These are phyloP conservation scores for Eupithecia pulchellata DNA, from an alignment of 2,888 invertebrate genomes.

Conservation along the genomic window DNA sequence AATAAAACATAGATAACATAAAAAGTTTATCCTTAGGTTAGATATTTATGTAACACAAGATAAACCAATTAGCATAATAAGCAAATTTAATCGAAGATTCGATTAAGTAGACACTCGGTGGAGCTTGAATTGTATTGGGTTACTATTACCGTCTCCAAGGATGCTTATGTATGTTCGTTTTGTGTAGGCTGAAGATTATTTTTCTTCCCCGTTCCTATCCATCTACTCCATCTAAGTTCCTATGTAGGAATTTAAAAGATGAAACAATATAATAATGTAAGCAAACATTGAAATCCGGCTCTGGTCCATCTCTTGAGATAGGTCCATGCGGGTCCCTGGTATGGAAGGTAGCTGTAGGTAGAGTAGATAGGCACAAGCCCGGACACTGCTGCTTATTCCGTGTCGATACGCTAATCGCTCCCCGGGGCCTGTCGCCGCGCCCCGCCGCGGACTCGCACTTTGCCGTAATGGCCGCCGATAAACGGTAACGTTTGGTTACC, in stretches of 20 bases:
- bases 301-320: slow-evolving; percentile 51
- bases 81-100: neutral
- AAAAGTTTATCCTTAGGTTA: too few relatives aligned
- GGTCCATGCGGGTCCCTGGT: slow-evolving; percentile 23
- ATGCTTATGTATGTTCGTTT: too few relatives aligned
- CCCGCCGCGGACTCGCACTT: slow-evolving; percentile 40
- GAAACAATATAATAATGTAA: too few relatives aligned
- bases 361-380: slow-evolving; percentile 40
- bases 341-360: slow-evolving; percentile 39
- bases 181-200: too few relatives aligned
- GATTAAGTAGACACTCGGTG: neutral
- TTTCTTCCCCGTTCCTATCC: too few relatives aligned
- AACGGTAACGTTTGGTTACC: slow-evolving; percentile 47
- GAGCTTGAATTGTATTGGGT: neutral
- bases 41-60: too few relatives aligned
- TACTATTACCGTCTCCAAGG: neutral
- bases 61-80: neutral
- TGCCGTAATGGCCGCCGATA: slow-evolving; percentile 45
- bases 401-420: slow-evolving; percentile 49
- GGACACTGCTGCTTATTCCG: slow-evolving; percentile 23
- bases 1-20: too few relatives aligned
- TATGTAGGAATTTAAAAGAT: neutral
- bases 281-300: neutral
- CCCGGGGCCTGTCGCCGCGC: slow-evolving; percentile 42
- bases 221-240: too few relatives aligned